These are phyloP conservation scores for Autographa pulchrina DNA, from an alignment of 2,888 invertebrate genomes.

Conservation along the genomic window DNA sequence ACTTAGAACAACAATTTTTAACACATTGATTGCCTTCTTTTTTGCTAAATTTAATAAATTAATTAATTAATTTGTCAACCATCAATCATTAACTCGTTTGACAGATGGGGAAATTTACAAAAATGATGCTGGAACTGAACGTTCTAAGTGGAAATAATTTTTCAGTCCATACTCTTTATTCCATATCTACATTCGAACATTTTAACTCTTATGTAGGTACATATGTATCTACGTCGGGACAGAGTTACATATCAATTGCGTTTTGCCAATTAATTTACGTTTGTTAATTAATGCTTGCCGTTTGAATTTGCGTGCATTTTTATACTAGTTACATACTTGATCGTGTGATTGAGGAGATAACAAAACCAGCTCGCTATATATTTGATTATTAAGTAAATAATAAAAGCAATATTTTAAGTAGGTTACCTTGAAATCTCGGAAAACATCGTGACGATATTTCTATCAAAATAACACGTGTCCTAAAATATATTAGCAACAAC, in stretches of 20 bases:
- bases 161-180: background rate
- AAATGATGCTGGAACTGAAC: background rate
- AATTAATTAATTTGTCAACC: background rate
- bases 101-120: background rate
- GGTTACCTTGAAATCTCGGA: background rate
- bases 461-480: background rate
- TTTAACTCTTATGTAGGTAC: no score
- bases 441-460: background rate
- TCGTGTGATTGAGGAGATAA: background rate
- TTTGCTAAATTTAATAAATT: no score
- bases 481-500: conserved; percentile 2
- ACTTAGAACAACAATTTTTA: no score
- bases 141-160: background rate
- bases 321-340: background rate
- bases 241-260: background rate
- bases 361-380: background rate
- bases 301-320: background rate
- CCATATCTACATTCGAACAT: no score
- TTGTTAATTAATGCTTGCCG: background rate
- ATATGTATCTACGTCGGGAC: background rate
- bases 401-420: background rate
- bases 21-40: no score
- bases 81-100: background rate
- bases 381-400: background rate
- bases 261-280: background rate